Evolutionary conservation across 1,140 invertebrate genomes (phyloP), one percentile per base, ranked within the genome.

Genomic region (Drosophila takahashii): DNA sequence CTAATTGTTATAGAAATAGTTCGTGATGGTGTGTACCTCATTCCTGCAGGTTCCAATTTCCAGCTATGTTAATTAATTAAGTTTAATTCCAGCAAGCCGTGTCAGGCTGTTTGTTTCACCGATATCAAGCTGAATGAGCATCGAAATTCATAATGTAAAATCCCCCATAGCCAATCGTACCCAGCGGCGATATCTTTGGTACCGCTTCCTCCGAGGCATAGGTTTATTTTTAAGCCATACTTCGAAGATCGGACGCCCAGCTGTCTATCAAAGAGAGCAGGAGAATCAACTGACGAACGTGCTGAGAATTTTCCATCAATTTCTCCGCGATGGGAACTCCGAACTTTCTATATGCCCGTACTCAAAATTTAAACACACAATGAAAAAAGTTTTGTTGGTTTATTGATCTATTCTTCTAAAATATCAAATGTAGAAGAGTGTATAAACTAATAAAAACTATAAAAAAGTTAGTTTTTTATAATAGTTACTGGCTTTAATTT

Each of bases 301-400:
- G 81, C 51, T 81, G 59, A 76, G 83, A 87, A 86, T 86, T 59
- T 72, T 81, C 26, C 54, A 81, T 67, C 53, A 79, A 76, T 72
- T 75, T 75, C 61, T 74, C 48, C 36, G 37, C 45, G 45, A n/a
- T 87, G 83, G 61, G 74, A 86, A 86, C 41, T 39, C 22, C 41
- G 4, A 64, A 85, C 83, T 87, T 89, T 86, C 83, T 86, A 58
- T 57, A 34, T 67, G 50, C n/a, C 3, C 16, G 13, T 26, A 45
- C 10, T 18, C 45, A 73, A 66, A 81, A 65, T 41, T 4, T 61
- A 58, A 44, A 41, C 48, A 45, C 42, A 60, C 64, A 13, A 15
- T 15, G 15, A 3, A 11, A 4, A 36, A 39, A 41, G 11, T 1
- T 9, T 1, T 4, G 4, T 34, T 7, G 8, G 15, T 3, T 1